Base-by-base conservation (phyloP, 2,113 vertebrate species). In the Lophochroa leadbeateri region DNA sequence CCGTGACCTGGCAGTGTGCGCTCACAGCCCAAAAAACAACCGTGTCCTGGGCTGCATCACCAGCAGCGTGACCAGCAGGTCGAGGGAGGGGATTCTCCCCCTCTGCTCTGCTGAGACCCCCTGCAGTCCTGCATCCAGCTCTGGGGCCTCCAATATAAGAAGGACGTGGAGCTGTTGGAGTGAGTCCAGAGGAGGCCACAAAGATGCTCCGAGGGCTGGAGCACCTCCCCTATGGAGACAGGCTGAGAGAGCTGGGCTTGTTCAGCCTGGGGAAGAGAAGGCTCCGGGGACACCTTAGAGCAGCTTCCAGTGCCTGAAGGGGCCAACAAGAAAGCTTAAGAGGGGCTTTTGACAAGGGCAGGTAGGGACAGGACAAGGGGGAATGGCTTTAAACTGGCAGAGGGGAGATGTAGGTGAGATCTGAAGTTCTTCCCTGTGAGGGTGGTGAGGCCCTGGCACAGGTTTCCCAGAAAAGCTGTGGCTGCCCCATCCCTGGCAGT, bases 281-380 rank as follows among this genome's bases (percentile, higher is more conserved):
- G 55, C 57, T 24, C 13, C 0, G 0, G 4, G 6, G 55, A 9
- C 0, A 57, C 31, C 55, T n/a, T 9, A 57, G 12, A n/a, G 31
- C 53, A 57, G 11, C 12, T 55, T 33, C 53, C 53, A 57, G 31
- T 33, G 53, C 31, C 31, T 57, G 1, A 33, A 33, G 19, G 53
- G 31, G 7, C 17, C 3, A 1, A 31, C 53, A 55, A 12, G 17
- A 55, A 55, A 55, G 6, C 28, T 31, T 17, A 17, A 53, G 52
- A 53, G 28, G 28, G 52, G 17, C 52, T 53, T 53, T 53, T 53
- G 28, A 11, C 17, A 53, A 53, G 10, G 28, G 52, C 52, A 31
- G 52, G 10, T 7, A 29, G 17, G 52, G 52, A 31, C 28, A 29
- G 52, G 28, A 53, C 52, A 53, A 29, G 17, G 52, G 52, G 17